A percentile compares a stretch with the other conserved stretches of the same genome.
phyloP scores from a whole-genome alignment of 2,113 vertebrate genomes.

The Martes martes region DNA sequence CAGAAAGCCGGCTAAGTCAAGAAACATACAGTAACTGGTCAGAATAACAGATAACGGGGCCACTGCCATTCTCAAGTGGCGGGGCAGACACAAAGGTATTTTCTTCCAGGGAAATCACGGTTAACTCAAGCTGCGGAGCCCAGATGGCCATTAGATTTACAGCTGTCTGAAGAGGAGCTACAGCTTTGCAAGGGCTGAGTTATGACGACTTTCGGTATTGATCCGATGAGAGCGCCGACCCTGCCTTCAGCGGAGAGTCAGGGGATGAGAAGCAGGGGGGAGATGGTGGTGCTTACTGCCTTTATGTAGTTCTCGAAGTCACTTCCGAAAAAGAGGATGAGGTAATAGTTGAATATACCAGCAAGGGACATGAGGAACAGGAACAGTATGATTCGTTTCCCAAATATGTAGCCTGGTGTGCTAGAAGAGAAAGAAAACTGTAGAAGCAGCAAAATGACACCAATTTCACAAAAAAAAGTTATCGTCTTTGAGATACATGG shows the following conservation, averaged over 20 bases:
- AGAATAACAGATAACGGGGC: conserved; percentile 29
- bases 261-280: conserved; percentile 92
- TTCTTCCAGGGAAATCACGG: conserved; percentile 71
- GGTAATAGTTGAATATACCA: conserved; percentile 91
- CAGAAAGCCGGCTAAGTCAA: background rate
- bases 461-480: background rate
- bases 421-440: conserved; percentile 78
- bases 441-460: background rate
- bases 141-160: conserved; percentile 73
- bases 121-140: conserved; percentile 71
- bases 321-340: conserved; percentile 82
- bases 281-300: conserved; percentile 86
- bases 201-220: conserved; percentile 38
- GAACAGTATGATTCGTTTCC: conserved; percentile 93
- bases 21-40: background rate
- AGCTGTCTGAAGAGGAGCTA: conserved; percentile 58
- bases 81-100: conserved; percentile 35
- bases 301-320: conserved; percentile 91
- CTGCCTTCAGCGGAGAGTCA: conserved; percentile 63
- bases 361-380: conserved; percentile 92
- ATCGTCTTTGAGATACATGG: background rate
- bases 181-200: conserved; percentile 64
- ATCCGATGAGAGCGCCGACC: background rate
- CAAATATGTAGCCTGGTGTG: conserved; percentile 94
- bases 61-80: background rate